These are phyloP conservation scores for Tenualosa thibaudeaui DNA, from an alignment of 2,797 vertebrate species.

Conservation along the genomic window DNA sequence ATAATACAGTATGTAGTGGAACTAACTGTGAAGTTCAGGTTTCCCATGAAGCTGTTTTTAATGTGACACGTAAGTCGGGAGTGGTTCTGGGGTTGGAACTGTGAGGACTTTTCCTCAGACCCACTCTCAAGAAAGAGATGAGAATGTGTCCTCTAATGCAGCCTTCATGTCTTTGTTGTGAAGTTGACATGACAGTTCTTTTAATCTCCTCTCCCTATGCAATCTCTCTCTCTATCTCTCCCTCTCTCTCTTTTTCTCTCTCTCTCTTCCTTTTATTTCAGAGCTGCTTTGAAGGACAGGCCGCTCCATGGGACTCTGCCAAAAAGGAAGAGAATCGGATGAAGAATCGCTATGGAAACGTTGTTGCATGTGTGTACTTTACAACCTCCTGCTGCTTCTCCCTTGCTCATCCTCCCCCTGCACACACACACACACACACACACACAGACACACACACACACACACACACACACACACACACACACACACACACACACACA, in stretches of 20 bases:
- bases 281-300: slow-evolving; percentile 89
- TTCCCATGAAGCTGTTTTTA: too few relatives aligned
- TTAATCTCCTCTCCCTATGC: slow-evolving; percentile 70
- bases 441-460: background rate
- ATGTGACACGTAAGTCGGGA: too few relatives aligned
- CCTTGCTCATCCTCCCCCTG: slow-evolving; percentile 60
- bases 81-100: too few relatives aligned
- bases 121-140: background rate
- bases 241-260: slow-evolving; percentile 70
- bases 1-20: too few relatives aligned
- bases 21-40: too few relatives aligned
- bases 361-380: background rate
- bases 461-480: slow-evolving; percentile 26
- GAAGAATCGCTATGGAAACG: background rate
- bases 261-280: slow-evolving; percentile 79
- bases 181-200: slow-evolving; percentile 40
- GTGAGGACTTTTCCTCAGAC: background rate
- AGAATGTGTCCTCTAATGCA: background rate
- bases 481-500: background rate
- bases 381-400: slow-evolving; percentile 83
- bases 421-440: too few relatives aligned
- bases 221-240: slow-evolving; percentile 59
- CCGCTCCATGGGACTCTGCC: slow-evolving; percentile 93
- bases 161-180: slow-evolving; percentile 34
- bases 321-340: background rate